These are phyloP conservation scores for Hippasteria phrygiana DNA, from an alignment of 53 echinoderm and acorn worm species.

Conservation along the genomic window DNA sequence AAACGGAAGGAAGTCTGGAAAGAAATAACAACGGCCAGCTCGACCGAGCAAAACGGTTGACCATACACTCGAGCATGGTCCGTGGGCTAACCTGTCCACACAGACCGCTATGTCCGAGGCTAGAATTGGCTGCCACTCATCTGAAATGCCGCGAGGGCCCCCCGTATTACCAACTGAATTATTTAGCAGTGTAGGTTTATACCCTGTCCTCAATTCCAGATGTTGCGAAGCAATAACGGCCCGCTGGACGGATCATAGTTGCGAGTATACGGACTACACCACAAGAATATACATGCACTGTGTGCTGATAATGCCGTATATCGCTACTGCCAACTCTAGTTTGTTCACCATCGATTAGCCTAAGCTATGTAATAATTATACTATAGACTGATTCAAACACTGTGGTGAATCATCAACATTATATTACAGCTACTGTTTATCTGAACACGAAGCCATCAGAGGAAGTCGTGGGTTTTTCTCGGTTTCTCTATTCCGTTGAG, in stretches of 20 bases:
- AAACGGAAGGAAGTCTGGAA: not conserved
- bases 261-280: too few relatives aligned
- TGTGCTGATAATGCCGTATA: not conserved
- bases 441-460: not conserved
- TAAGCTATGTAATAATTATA: slow-evolving; percentile 48
- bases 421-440: slow-evolving; percentile 19
- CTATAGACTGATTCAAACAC: slow-evolving; percentile 29
- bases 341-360: slow-evolving; percentile 48
- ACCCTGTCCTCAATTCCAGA: slow-evolving; percentile 50
- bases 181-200: slow-evolving; percentile 58
- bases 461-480: slow-evolving; percentile 30
- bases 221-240: slow-evolving; percentile 63
- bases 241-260: slow-evolving; percentile 42
- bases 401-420: slow-evolving; percentile 38
- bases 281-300: not conserved
- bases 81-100: slow-evolving; percentile 11
- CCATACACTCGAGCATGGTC: not conserved
- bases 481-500: not conserved
- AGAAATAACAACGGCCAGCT: not conserved
- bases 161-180: slow-evolving; percentile 44
- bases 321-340: slow-evolving; percentile 50
- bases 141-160: slow-evolving; percentile 34
- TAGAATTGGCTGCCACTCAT: slow-evolving; percentile 42
- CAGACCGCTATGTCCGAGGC: not conserved
- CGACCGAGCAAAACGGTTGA: not conserved